A percentile compares a stretch with the other conserved stretches of the same genome.
Evolutionary conservation across 2,797 vertebrate genomes (phyloP).

Genomic region (Etheostoma nigrum): DNA sequence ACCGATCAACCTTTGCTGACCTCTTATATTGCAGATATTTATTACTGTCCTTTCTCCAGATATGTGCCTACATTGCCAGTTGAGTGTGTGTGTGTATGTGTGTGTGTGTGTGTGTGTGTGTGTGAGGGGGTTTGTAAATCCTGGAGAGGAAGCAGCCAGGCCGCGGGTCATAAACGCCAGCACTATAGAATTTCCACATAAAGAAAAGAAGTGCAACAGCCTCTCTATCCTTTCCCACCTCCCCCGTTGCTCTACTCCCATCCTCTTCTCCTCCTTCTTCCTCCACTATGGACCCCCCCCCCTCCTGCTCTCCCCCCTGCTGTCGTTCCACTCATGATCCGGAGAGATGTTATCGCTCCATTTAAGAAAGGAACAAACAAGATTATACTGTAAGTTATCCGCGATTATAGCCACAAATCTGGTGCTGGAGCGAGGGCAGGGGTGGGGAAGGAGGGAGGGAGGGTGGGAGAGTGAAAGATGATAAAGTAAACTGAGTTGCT

Average conservation of each 20-base stretch:
- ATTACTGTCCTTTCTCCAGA: conserved; percentile 70
- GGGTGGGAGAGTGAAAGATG: conserved; percentile 68
- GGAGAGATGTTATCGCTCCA: conserved; percentile 81
- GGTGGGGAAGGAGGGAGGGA: neutral
- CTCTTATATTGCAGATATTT: conserved; percentile 81
- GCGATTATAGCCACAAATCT: conserved; percentile 83
- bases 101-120: conserved; percentile 17
- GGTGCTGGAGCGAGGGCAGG: conserved; percentile 44
- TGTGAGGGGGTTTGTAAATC: conserved; percentile 76
- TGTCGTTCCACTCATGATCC: conserved; percentile 68
- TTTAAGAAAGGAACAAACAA: conserved; percentile 83
- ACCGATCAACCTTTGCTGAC: conserved; percentile 77
- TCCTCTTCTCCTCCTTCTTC: conserved; percentile 6
- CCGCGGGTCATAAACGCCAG: conserved; percentile 82
- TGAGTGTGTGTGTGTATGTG: conserved; percentile 31
- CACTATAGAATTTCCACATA: conserved; percentile 79
- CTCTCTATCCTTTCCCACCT: conserved; percentile 61
- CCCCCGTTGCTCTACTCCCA: conserved; percentile 32
- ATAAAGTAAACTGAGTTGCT: conserved; percentile 77
- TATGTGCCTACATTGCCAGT: conserved; percentile 64
- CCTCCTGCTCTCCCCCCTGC: neutral
- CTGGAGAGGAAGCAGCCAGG: conserved; percentile 69
- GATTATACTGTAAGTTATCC: conserved; percentile 85
- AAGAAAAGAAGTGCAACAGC: conserved; percentile 81
- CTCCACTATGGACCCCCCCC: conserved; percentile 6